Percentiles rank a stretch among this genome's conserved stretches.
These are phyloP conservation scores for Sinocyclocheilus anophthalmus DNA, from an alignment of 2,113 vertebrate genomes.

Conservation along the genomic window DNA sequence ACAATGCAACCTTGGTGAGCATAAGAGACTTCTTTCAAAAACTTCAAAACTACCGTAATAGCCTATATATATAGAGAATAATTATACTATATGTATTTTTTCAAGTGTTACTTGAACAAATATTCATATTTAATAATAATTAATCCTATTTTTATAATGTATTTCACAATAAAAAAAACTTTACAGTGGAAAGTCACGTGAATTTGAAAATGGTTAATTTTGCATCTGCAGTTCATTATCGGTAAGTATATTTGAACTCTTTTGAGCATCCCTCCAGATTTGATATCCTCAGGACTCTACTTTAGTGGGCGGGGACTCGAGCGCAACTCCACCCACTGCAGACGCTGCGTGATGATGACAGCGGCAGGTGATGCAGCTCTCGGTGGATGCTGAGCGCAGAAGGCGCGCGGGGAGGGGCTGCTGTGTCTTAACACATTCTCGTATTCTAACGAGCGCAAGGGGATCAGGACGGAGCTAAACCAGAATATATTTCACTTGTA, in stretches of 20 bases:
- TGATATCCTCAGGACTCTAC: neutral
- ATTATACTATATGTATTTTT: neutral
- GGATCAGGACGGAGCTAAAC: slow-evolving; percentile 49
- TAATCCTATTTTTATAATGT: neutral
- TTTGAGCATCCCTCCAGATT: neutral
- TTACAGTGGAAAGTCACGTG: neutral
- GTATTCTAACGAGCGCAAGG: slow-evolving; percentile 53
- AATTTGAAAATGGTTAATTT: neutral
- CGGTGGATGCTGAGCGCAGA: slow-evolving; percentile 68
- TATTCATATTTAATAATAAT: too few species aligned
- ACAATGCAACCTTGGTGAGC: too few species aligned
- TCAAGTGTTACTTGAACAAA: neutral
- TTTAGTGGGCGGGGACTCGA: neutral
- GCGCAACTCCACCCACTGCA: slow-evolving; percentile 50
- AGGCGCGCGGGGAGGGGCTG: slow-evolving; percentile 72
- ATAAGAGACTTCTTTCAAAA: too few species aligned
- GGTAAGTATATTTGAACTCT: too few species aligned
- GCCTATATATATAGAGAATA: too few species aligned
- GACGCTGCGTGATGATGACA: slow-evolving; percentile 59
- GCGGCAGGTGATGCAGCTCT: slow-evolving; percentile 45
- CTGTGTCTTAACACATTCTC: slow-evolving; percentile 61
- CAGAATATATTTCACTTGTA: neutral
- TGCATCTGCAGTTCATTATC: neutral
- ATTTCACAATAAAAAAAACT: too few species aligned
- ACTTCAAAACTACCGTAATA: too few species aligned